These are phyloP conservation scores for Caenorhabditis sp. DNA, from an alignment of 2,888 invertebrate species.

Conservation along the genomic window DNA sequence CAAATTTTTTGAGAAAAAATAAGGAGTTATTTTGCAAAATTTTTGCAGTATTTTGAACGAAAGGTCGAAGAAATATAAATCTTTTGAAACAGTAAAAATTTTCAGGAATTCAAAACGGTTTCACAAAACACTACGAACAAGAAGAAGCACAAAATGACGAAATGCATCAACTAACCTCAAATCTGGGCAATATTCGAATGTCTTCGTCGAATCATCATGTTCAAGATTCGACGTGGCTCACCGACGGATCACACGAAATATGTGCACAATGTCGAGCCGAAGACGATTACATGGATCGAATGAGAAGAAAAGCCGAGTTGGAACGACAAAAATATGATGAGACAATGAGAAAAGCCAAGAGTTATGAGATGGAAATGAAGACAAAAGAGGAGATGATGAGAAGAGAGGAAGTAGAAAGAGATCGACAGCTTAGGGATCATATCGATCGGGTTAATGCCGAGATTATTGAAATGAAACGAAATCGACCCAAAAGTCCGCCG, in stretches of 20 bases:
- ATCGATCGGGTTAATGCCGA: conserved; percentile 55
- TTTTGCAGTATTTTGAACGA: too few species aligned
- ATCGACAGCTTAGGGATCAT: conserved; percentile 41
- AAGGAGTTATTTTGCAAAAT: too few species aligned
- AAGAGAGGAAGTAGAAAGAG: conserved; percentile 36
- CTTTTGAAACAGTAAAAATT: too few species aligned
- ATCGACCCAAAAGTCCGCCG: conserved; percentile 40
- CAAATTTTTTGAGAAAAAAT: too few species aligned
- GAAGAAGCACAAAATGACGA: neutral
- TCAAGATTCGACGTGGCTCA: too few species aligned
- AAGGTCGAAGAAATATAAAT: too few species aligned
- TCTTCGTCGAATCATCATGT: conserved; percentile 13
- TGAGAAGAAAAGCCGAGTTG: conserved; percentile 33
- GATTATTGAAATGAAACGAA: conserved; percentile 40
- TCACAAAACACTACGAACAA: neutral
- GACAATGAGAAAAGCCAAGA: conserved; percentile 34
- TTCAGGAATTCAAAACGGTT: neutral
- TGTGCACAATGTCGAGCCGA: conserved; percentile 57
- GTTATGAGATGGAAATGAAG: conserved; percentile 32
- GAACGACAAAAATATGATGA: conserved; percentile 42
- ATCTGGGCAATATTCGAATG: conserved; percentile 34
- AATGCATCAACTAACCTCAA: conserved; percentile 5
- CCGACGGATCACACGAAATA: conserved; percentile 43
- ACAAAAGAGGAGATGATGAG: conserved; percentile 28
- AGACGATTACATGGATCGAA: conserved; percentile 46